Base-by-base conservation (phyloP, 2,113 vertebrate species). In the Phodopus roborovskii region DNA sequence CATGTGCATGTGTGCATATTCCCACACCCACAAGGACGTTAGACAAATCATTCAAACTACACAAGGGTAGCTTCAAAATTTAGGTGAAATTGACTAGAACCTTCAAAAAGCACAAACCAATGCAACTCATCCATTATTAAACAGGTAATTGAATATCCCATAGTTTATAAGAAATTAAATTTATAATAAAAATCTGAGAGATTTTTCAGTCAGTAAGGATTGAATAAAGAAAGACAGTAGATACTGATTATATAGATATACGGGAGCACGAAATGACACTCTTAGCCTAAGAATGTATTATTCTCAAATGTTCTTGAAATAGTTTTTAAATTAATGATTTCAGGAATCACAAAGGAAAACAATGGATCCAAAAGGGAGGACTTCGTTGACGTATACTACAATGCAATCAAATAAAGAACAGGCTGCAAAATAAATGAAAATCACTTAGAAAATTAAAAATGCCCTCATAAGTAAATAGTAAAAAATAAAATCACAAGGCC, bases 391-490 rank as follows among this genome's bases (percentile, higher is more conserved):
- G 88, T 36, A 94, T 64, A 70, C 45, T 45, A n/a, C 45, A 85
- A 26, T 85, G 39, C 60, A 92, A 56, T 90, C 68, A 96, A 96
- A 84, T 88, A 91, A 71, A 28, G 68, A 96, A 79, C 68, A 17
- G 81, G 13, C 81, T 85, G n/a, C 50, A 97, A 94, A 96, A 95
- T 88, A 96, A 96, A 75, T 94, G 96, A 97, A 92, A 87, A 82
- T 95, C 88, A 64, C 74, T 81, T 90, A 81, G 88, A 96, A 93
- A 93, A 94, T 94, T 92, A 79, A 77, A 95, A 90, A 94, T 92
- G 30, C 56, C 88, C 39, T 95, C 86, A 96, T 90, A 94, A 94
- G 96, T 97, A 97, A 97, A 97, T 95, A 88, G 68, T 92, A 16
- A 84, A 92, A 97, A 96, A 36, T 20, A 94, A 95, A 95, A 93